Evolutionary conservation across 2,797 vertebrate species (phyloP).

Genomic region (Geotria australis): DNA sequence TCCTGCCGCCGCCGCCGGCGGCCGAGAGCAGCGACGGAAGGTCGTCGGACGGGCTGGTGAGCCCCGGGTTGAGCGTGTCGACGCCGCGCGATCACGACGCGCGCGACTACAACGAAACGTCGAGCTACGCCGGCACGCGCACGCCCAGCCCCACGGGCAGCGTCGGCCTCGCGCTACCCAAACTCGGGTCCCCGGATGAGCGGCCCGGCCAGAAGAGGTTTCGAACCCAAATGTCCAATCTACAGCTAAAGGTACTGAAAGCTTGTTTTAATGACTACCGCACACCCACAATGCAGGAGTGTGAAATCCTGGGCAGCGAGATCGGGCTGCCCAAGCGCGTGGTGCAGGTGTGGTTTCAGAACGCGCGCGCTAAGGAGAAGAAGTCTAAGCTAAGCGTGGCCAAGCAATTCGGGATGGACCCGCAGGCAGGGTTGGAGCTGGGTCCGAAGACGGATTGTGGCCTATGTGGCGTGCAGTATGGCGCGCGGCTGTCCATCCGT

Average conservation of each 20-base stretch:
- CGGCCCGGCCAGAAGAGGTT: slow-evolving; percentile 95
- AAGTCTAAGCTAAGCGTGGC: slow-evolving; percentile 98
- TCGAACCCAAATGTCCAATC: slow-evolving; percentile 96
- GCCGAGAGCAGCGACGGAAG: slow-evolving; percentile 73
- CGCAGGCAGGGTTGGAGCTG: slow-evolving; percentile 88
- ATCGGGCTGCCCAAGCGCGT: slow-evolving; percentile 99
- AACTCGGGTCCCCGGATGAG: slow-evolving; percentile 38
- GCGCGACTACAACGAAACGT: slow-evolving; percentile 92
- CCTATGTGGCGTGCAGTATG: slow-evolving; percentile 97
- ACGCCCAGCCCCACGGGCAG: slow-evolving; percentile 74
- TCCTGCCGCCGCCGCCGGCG: slow-evolving; percentile 7
- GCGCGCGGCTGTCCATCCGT: slow-evolving; percentile 81
- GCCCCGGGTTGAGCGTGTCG: slow-evolving; percentile 83
- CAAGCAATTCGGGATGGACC: slow-evolving; percentile 99
- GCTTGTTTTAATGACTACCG: slow-evolving; percentile 98
- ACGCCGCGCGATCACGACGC: slow-evolving; percentile 88
- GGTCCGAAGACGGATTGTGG: slow-evolving; percentile 95
- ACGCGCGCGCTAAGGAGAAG: slow-evolving; percentile 95
- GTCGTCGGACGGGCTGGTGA: slow-evolving; percentile 73
- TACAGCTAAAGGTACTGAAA: slow-evolving; percentile 93
- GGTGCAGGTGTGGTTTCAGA: slow-evolving; percentile 99
- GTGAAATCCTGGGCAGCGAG: slow-evolving; percentile 95
- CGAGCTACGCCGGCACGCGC: slow-evolving; percentile 81
- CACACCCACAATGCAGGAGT: slow-evolving; percentile 97
- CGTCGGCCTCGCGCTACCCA: slow-evolving; percentile 48